These are phyloP conservation scores for Calonectris borealis DNA, from an alignment of 2,113 vertebrate genomes.

Conservation along the genomic window DNA sequence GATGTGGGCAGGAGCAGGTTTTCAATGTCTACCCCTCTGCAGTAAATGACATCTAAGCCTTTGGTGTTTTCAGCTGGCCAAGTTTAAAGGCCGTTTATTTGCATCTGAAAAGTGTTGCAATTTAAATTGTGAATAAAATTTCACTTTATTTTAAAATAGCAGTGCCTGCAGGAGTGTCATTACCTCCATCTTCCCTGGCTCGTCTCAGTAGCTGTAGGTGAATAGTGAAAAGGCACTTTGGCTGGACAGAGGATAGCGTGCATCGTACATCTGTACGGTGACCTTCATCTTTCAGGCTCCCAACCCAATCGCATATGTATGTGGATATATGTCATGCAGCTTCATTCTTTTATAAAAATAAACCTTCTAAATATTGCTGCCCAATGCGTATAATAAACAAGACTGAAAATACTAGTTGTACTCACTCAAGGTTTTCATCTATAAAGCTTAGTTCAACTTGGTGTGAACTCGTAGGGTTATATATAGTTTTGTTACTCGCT, in stretches of 20 bases:
- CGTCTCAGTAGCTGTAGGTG: neutral
- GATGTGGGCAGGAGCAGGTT: neutral
- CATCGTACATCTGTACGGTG: accelerated
- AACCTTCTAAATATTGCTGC: neutral
- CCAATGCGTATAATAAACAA: neutral
- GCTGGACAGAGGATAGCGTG: neutral
- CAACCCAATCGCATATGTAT: accelerated
- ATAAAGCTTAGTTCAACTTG: neutral
- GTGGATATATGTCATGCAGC: neutral
- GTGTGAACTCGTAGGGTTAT: neutral
- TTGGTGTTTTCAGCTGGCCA: neutral
- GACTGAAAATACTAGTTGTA: neutral
- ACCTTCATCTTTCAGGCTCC: neutral
- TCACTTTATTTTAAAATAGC: neutral
- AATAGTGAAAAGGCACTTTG: accelerated
- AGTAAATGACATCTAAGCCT: neutral
- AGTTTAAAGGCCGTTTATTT: neutral
- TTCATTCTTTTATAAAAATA: neutral
- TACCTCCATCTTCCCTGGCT: neutral
- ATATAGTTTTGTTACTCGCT: neutral
- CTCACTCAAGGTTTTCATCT: slow-evolving; percentile 1
- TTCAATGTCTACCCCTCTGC: neutral
- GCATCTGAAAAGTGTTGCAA: neutral
- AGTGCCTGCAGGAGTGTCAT: accelerated
- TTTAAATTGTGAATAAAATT: neutral